Base-by-base conservation (phyloP, 2,888 invertebrate genomes). In the Orthosia incerta region DNA sequence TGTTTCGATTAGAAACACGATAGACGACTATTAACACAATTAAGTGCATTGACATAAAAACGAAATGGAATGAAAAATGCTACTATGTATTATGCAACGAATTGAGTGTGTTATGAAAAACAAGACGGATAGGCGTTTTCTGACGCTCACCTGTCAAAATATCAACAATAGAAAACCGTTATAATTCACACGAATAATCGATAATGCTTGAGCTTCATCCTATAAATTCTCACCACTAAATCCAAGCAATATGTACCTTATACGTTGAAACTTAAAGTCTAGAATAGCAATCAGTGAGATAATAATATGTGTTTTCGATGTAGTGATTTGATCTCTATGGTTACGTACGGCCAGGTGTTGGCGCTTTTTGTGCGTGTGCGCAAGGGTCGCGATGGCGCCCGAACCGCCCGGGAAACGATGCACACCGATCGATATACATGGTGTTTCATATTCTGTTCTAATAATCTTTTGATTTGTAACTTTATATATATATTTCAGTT, bases 311-410 rank as follows among this genome's bases (percentile, higher is more conserved):
- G 63, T 77, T 59, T 70, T 57, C 60, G 71, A 74, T 93, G 91
- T 94, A 93, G 93, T 96, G 96, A 96, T 96, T 96, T 93, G 92
- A 94, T 96, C 95, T 89, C 96, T 93, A 96, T 96, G 95, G 96
- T 93, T 92, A 96, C 96, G 79, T 92, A 96, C 96, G 79, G 91
- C 96, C 96, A 96, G 96, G 96, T 96, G 96, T 92, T 87, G 82
- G 88, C 82, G 89, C 71, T 93, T 92, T 91, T 92, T 89, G 82
- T 86, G 87, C 87, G 86, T 82, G 71, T 64, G 82, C 87, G 90
- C 89, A 89, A 86, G 90, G 93, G 93, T 89, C 90, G 89, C 88
- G 83, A 86, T 78, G 85, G 89, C 91, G 91, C 92, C 93, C 91
- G 87, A 86, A 84, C 78, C 74, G 85, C 82, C 72, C 57, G 66